Conservation (phyloP, 2,888 invertebrate genomes). For the Eupithecia inturbata region DNA sequence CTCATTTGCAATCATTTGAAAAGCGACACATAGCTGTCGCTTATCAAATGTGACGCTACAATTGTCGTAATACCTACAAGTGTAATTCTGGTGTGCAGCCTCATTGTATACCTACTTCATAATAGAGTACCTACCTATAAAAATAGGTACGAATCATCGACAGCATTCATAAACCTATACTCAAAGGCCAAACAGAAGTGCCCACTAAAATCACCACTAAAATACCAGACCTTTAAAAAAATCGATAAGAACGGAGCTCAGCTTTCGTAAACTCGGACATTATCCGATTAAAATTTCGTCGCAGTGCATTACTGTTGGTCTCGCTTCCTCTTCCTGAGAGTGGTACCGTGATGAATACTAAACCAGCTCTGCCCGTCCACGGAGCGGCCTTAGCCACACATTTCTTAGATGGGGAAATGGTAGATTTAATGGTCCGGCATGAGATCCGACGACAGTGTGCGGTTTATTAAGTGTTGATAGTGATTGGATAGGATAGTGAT, state of each 20-base stretch:
- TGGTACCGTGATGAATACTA: constrained; percentile 60
- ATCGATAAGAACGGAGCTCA: constrained; percentile 6
- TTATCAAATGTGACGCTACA: no score
- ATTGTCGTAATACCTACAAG: no score
- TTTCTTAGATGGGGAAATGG: constrained; percentile 36
- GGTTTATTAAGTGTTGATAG: no score
- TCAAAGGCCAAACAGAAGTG: neutral
- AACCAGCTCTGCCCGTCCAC: constrained; percentile 56
- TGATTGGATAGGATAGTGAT: no score
- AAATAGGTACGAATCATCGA: no score
- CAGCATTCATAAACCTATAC: no score
- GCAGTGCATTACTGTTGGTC: constrained; percentile 58
- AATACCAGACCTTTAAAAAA: neutral
- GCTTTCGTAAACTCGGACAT: constrained; percentile 17
- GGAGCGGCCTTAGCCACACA: constrained; percentile 56
- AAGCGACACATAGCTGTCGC: no score
- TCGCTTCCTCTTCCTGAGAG: constrained; percentile 63
- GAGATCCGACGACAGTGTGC: neutral
- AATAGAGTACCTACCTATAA: neutral
- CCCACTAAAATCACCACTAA: neutral
- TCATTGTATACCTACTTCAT: no score
- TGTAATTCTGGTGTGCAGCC: no score
- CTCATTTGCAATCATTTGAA: no score
- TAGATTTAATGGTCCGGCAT: constrained; percentile 5
- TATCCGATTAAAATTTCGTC: constrained; percentile 36